phyloP scores from a whole-genome alignment of 2,888 invertebrate species.

The Polylopha cassiicola region DNA sequence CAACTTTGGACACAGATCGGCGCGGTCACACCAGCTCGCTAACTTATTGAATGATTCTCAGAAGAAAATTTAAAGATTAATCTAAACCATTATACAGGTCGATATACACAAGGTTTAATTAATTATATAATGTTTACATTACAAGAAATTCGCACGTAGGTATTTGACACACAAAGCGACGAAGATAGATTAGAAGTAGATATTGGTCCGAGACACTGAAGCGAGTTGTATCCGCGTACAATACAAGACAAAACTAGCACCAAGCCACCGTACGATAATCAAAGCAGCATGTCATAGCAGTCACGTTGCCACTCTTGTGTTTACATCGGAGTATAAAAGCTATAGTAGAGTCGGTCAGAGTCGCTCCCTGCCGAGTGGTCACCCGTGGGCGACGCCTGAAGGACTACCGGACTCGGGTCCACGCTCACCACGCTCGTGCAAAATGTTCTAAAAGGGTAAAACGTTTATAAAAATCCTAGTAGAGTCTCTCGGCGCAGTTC shows the following conservation, averaged over 20 bases:
- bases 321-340: constrained; percentile 52
- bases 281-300: constrained; percentile 47
- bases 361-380: constrained; percentile 6
- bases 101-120: constrained; percentile 67
- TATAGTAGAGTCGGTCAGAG: constrained; percentile 35
- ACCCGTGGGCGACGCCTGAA: constrained; percentile 21
- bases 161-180: constrained; percentile 77
- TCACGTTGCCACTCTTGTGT: constrained; percentile 30
- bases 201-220: constrained; percentile 76
- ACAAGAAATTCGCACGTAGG: constrained; percentile 69
- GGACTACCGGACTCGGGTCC: constrained; percentile 13
- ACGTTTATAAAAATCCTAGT: constrained; percentile 58
- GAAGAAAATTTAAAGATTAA: constrained; percentile 65
- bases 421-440: constrained; percentile 45
- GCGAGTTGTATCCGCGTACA: constrained; percentile 63
- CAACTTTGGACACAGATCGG: constrained; percentile 63
- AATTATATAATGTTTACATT: constrained; percentile 69
- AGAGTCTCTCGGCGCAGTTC: constrained; percentile 46
- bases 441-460: constrained; percentile 63
- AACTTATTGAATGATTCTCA: constrained; percentile 42
- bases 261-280: constrained; percentile 69
- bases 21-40: constrained; percentile 54
- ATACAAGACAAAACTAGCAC: constrained; percentile 63
- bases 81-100: constrained; percentile 76
- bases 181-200: constrained; percentile 64